Evolutionary conservation across 2,797 vertebrate genomes (phyloP).

Genomic region (Falco biarmicus): DNA sequence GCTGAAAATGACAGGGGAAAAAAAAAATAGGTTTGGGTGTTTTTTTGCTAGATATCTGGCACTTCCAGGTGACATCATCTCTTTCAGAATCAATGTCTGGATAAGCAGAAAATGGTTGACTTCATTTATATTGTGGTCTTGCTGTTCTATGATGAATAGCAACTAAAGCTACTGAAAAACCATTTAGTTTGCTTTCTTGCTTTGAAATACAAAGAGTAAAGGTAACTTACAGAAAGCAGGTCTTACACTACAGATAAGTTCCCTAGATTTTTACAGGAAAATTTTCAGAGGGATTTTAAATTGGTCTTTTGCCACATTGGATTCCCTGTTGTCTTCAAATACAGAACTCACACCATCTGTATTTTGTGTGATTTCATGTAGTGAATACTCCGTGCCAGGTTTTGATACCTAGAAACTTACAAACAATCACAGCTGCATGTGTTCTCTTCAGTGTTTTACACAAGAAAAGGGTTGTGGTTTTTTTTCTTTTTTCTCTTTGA

Average conservation of each 20-base stretch:
- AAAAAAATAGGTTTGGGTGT: not conserved
- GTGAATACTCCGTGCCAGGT: not conserved
- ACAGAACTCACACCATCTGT: not conserved
- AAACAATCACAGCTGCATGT: not conserved
- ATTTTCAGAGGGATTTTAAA: not conserved
- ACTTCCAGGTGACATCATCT: not conserved
- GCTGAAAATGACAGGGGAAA: not conserved
- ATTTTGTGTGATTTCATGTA: not conserved
- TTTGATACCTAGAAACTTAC: not conserved
- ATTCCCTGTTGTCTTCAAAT: not conserved
- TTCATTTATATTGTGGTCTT: not conserved
- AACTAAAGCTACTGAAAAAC: slow-evolving; percentile 35
- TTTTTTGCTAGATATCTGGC: not conserved
- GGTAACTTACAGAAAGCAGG: not conserved
- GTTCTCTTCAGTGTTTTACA: not conserved
- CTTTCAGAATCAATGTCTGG: not conserved
- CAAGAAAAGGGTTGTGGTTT: rapidly evolving
- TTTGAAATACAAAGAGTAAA: slow-evolving; percentile 19
- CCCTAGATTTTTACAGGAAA: not conserved
- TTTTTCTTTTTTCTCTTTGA: not conserved
- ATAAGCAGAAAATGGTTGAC: not conserved
- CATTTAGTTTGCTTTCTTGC: slow-evolving; percentile 33
- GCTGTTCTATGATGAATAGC: slow-evolving; percentile 12
- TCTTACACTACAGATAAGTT: not conserved
- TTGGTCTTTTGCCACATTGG: not conserved